A percentile compares a stretch with the other conserved stretches of the same genome.
These are phyloP conservation scores for Odocoileus hemionus DNA, from an alignment of 2,113 vertebrate genomes.

Conservation along the genomic window DNA sequence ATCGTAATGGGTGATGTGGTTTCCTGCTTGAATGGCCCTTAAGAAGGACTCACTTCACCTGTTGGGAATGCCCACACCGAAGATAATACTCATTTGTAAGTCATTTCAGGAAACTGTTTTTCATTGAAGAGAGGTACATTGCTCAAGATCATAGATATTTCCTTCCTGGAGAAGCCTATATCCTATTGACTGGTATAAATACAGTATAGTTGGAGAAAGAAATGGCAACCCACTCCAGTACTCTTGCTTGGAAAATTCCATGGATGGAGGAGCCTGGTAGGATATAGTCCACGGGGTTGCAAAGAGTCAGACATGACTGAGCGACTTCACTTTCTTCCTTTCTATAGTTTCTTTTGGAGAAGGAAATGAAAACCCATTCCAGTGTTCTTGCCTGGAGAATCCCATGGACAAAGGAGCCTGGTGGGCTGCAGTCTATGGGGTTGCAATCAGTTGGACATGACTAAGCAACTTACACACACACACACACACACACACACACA, in stretches of 20 bases:
- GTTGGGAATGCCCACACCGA: not conserved
- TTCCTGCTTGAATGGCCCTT: not conserved
- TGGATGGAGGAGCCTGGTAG: not conserved
- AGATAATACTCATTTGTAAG: not conserved
- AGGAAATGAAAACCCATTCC: not conserved
- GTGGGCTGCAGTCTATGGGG: accelerated
- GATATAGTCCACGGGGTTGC: not conserved
- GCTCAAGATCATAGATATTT: not conserved
- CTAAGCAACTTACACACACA: not conserved
- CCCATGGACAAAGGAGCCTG: not conserved
- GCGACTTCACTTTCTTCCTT: not conserved
- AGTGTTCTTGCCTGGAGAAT: not conserved
- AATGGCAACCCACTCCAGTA: not conserved
- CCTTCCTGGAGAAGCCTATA: not conserved
- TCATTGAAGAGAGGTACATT: not conserved
- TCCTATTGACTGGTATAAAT: not conserved
- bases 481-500: too few species aligned
- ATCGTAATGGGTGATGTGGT: not conserved
- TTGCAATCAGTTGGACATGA: not conserved
- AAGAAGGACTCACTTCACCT: not conserved
- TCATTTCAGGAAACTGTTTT: not conserved
- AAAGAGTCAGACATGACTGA: not conserved
- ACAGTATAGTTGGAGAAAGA: not conserved
- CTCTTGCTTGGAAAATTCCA: not conserved
- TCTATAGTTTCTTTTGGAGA: not conserved